Evolutionary conservation across 2,888 invertebrate genomes (phyloP).

Genomic region (Chaitophorus viminalis): DNA sequence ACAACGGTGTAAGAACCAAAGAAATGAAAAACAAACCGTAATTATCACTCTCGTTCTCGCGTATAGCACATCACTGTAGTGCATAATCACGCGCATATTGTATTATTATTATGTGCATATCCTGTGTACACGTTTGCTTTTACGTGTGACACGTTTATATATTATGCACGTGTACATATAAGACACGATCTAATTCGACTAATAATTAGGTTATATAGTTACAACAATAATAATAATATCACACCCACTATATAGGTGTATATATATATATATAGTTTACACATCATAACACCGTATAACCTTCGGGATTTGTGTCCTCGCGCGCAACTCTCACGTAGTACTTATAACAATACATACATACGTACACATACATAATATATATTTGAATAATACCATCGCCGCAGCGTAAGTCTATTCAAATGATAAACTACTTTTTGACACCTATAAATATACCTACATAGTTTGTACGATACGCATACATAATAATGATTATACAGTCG

Average conservation of each 20-base stretch:
- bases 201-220: conserved; percentile 3
- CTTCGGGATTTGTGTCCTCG: neutral
- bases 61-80: no score
- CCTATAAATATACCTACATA: neutral
- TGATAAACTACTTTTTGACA: neutral
- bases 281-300: neutral
- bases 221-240: neutral
- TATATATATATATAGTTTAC: neutral
- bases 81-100: no score
- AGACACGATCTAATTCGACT: conserved; percentile 18
- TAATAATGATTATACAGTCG: neutral
- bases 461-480: neutral
- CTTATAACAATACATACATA: neutral
- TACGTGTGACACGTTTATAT: neutral
- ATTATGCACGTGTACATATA: neutral
- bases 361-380: no score
- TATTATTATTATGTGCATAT: neutral
- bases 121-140: neutral
- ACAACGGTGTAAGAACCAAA: no score
- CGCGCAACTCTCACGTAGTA: neutral
- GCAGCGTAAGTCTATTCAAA: neutral
- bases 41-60: no score
- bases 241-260: conserved; percentile 21
- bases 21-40: no score
- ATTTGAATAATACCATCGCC: neutral